Evolutionary conservation across 1,140 invertebrate genomes (phyloP), one percentile per base, ranked within the genome.

Genomic region (Vanessa atalanta): DNA sequence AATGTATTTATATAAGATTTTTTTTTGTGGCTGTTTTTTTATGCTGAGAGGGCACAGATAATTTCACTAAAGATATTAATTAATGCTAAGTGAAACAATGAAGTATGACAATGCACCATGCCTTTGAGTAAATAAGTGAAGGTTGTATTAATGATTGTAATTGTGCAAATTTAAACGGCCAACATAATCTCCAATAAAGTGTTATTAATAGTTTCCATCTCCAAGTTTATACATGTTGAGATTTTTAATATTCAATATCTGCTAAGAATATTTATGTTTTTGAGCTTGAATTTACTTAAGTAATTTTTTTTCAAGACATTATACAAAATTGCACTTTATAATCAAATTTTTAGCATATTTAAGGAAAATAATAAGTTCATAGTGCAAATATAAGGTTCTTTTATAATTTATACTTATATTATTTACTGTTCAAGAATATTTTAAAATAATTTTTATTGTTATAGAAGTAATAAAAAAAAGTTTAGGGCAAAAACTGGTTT

Each of bases 91-190:
- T 37, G 7, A 48, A 53, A 23, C 11, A 53, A 43, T 53, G 15
- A 53, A 55, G 15, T 16, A 11, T 50, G n/a, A 37, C 12, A 16
- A n/a, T 43, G 11, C 15, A 4, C 48, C 37, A 67, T 50, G 50
- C 55, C 53, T 53, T 16, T 53, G 53, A 47, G 37, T 47, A n/a
- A 31, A 14, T 48, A 53, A 43, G 11, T 53, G 51, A 69, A 69
- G 66, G 66, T 69, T 16, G 37, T 69, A 69, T 7, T 51, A 69
- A 69, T 69, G 16, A 47, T 60, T 37, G 50, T 43, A 53, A 51
- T 67, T 55, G 50, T 67, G n/a, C 16, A 67, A 55, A 67, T 67
- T 20, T 43, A 67, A 43, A 67, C 51, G 3, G 16, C n/a, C 7
- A 15, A 55, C 26, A 55, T 55, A 43, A 55, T 55, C 15, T 13